A percentile compares a stretch with the other conserved stretches of the same genome.
Evolutionary conservation across 2,797 vertebrate species (phyloP).

Genomic region (Xerus rutilus): DNA sequence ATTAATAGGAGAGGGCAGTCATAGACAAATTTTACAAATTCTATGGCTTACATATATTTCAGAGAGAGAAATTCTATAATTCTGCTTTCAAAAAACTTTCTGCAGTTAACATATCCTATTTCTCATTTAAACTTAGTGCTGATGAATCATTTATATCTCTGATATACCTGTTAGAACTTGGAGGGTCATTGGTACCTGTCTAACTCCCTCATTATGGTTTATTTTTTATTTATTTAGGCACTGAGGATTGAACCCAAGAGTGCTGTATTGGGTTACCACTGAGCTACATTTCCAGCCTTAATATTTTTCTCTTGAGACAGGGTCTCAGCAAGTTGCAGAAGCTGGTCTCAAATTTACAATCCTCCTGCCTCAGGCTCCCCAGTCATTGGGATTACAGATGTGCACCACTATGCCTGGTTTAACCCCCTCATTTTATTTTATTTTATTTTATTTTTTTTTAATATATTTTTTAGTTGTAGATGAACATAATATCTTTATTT

Average conservation of each 20-base stretch:
- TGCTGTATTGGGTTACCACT: not conserved
- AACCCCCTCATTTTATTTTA: not conserved
- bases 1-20: constrained; percentile 71
- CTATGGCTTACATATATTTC: constrained; percentile 24
- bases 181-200: not conserved
- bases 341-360: too few species aligned
- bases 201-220: not conserved
- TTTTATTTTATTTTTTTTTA: too few species aligned
- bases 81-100: constrained; percentile 52
- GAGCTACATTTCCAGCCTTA: not conserved
- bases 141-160: not conserved
- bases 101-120: not conserved
- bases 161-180: not conserved
- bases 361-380: not conserved
- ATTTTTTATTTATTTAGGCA: not conserved
- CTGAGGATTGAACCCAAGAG: not conserved
- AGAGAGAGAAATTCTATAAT: constrained; percentile 43
- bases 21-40: constrained; percentile 52
- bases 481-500: too few species aligned
- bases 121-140: not conserved
- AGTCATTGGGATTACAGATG: too few species aligned
- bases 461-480: too few species aligned
- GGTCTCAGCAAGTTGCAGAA: not conserved
- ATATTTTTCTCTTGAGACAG: not conserved
- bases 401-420: not conserved